Evolutionary conservation across 2,113 vertebrate species (phyloP).

Genomic region (Dunckerocampus dactyliophorus): DNA sequence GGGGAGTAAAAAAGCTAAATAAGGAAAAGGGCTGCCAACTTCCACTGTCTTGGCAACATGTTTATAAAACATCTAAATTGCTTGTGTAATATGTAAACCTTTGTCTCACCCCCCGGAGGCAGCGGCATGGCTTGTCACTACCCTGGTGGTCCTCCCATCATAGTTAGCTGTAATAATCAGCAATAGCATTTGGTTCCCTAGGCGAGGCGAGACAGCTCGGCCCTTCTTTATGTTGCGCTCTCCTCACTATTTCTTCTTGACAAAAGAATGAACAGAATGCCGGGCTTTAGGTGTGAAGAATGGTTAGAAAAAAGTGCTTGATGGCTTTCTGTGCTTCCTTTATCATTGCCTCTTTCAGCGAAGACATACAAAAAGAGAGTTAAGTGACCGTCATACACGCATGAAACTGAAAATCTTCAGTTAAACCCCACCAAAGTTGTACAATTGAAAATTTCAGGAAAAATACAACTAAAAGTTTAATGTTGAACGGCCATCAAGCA

Average conservation of each 20-base stretch:
- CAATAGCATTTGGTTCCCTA: slow-evolving; percentile 6
- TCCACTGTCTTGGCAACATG: slow-evolving; percentile 97
- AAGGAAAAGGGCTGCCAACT: slow-evolving; percentile 83
- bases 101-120: slow-evolving; percentile 88
- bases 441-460: no score
- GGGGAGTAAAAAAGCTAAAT: slow-evolving; percentile 80
- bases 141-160: slow-evolving; percentile 93
- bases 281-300: slow-evolving; percentile 52
- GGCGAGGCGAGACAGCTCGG: slow-evolving; percentile 68
- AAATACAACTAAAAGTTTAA: no score
- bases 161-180: slow-evolving; percentile 39
- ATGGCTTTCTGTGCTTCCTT: neutral
- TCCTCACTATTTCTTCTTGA: slow-evolving; percentile 60
- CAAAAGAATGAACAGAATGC: slow-evolving; percentile 59
- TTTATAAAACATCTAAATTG: slow-evolving; percentile 98
- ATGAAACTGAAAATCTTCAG: no score
- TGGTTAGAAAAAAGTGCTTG: slow-evolving; percentile 31
- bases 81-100: slow-evolving; percentile 99
- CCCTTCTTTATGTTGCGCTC: slow-evolving; percentile 58
- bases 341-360: neutral
- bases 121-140: slow-evolving; percentile 89
- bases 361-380: neutral
- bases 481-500: no score
- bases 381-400: no score
- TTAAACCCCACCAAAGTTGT: no score